Conservation (phyloP, 2,113 vertebrate species). For the Brachyhypopomus occidentalis region DNA sequence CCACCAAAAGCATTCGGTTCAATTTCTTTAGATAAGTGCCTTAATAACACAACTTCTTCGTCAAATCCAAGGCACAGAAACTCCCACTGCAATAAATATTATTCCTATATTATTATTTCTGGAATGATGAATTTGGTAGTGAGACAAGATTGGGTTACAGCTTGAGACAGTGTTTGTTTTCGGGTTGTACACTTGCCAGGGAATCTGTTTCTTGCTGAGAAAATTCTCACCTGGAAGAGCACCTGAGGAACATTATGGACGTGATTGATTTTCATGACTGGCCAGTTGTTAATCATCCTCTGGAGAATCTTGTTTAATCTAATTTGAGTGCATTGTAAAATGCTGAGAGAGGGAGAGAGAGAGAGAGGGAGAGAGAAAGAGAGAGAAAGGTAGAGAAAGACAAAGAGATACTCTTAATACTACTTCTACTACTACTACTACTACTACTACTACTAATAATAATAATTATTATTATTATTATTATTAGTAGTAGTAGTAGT, state of each 20-base stretch:
- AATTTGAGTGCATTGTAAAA: conserved; percentile 69
- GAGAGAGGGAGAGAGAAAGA: conserved; percentile 53
- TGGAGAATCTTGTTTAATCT: conserved; percentile 66
- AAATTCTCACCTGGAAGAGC: conserved; percentile 47
- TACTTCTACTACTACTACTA: no score
- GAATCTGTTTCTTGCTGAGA: conserved; percentile 53
- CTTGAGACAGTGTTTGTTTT: conserved; percentile 51
- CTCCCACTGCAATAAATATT: conserved; percentile 32
- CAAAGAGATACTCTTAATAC: no score
- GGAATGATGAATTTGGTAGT: conserved; percentile 63
- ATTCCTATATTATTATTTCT: conserved; percentile 53
- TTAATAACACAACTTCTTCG: conserved; percentile 52
- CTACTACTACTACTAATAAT: no score
- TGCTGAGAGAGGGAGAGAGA: conserved; percentile 50
- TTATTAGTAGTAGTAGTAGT: no score
- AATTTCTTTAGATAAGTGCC: conserved; percentile 52
- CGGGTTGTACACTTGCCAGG: conserved; percentile 47
- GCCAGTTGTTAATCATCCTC: conserved; percentile 70
- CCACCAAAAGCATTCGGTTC: conserved; percentile 46
- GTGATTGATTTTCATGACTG: conserved; percentile 70
- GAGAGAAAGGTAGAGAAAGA: conserved; percentile 33
- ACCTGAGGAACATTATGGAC: conserved; percentile 61
- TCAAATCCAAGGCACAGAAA: conserved; percentile 57
- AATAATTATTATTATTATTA: no score
- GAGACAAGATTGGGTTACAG: conserved; percentile 64